phyloP scores from a whole-genome alignment of 2,113 vertebrate genomes.

The Porphyrio hochstetteri region DNA sequence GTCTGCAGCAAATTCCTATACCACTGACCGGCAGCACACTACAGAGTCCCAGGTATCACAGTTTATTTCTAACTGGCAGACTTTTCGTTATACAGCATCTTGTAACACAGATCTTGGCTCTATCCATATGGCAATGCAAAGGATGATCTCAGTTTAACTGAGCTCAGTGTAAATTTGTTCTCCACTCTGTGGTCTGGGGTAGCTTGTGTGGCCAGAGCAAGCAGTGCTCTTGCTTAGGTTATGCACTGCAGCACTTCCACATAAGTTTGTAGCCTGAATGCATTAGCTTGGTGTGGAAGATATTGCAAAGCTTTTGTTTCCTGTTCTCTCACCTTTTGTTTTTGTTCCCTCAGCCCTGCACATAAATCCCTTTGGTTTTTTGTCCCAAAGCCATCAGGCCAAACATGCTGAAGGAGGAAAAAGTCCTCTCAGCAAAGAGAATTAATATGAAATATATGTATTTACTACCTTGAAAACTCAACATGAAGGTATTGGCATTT shows the following conservation, averaged over 20 bases:
- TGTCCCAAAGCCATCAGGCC: neutral
- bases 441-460: neutral
- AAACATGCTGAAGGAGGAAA: neutral
- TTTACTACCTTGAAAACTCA: neutral
- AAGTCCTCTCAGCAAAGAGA: neutral
- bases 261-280: neutral
- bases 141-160: neutral
- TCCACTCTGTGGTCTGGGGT: neutral
- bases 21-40: neutral
- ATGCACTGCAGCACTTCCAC: neutral
- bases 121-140: neutral
- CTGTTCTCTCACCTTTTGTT: neutral
- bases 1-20: neutral
- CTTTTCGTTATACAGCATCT: neutral
- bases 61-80: neutral
- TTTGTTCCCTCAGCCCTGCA: neutral
- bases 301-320: neutral
- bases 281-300: neutral
- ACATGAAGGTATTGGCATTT: neutral
- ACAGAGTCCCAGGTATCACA: neutral
- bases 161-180: neutral
- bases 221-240: neutral
- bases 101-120: neutral
- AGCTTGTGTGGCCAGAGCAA: neutral
- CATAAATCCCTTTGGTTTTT: neutral